Evolutionary conservation across 2,888 invertebrate genomes (phyloP).

Genomic region (Platycnemis pennipes): DNA sequence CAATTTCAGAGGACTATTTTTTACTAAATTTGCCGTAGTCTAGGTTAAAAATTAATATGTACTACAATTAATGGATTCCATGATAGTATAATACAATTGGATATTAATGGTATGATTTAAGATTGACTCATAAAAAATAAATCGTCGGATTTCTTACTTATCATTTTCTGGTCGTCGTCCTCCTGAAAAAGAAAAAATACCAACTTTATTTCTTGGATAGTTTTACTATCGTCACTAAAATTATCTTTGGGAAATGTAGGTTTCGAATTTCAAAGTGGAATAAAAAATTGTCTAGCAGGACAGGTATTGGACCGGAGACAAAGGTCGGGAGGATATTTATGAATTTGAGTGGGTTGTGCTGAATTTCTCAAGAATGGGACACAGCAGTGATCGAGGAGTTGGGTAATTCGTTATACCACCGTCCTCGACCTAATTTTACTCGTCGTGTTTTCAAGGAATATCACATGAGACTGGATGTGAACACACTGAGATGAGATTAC

Average conservation of each 20-base stretch:
- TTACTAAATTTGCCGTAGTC: not conserved
- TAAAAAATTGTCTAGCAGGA: not conserved
- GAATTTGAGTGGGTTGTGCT: not conserved
- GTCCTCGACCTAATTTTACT: not conserved
- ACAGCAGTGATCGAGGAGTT: not conserved
- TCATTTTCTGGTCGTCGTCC: constrained; percentile 76
- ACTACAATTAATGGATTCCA: not conserved
- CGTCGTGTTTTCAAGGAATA: not conserved
- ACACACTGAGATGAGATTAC: not conserved
- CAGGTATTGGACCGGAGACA: not conserved
- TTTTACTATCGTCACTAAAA: not conserved
- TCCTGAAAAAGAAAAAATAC: constrained; percentile 73
- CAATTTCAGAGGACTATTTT: no score
- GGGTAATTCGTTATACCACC: not conserved
- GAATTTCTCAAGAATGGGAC: not conserved
- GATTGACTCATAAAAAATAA: not conserved
- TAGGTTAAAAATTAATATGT: not conserved
- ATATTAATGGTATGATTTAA: no score
- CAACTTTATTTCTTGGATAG: not conserved
- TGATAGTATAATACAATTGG: not conserved
- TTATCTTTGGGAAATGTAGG: not conserved
- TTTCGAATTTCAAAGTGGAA: not conserved
- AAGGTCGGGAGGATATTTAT: not conserved
- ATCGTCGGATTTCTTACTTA: constrained; percentile 73
- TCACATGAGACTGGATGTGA: not conserved